A percentile compares a stretch with the other conserved stretches of the same genome.
Evolutionary conservation across 2,888 invertebrate species (phyloP).

Genomic region (Tenthredo distinguenda): DNA sequence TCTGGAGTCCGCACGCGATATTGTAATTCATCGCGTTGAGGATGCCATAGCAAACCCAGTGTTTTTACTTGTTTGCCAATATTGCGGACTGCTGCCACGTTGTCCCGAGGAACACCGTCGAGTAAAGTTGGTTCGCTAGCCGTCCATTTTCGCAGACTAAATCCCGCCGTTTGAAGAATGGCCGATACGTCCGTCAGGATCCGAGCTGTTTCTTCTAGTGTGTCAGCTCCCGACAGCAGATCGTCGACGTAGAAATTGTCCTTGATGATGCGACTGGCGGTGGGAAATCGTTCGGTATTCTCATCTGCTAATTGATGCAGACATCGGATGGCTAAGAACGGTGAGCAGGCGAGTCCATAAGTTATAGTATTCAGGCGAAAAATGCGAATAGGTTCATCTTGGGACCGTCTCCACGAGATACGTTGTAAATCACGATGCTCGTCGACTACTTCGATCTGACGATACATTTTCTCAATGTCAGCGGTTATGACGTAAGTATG

Average conservation of each 20-base stretch:
- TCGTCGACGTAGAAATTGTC: constrained; percentile 20
- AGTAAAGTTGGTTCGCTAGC: not conserved
- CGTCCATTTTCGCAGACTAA: not conserved
- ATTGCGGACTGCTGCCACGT: not conserved
- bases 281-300: constrained; percentile 44
- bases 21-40: not conserved
- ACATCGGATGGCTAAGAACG: constrained; percentile 61
- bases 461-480: constrained; percentile 66
- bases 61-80: not conserved
- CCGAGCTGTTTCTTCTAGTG: not conserved
- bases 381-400: constrained; percentile 52
- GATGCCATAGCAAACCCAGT: not conserved
- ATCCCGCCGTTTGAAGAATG: not conserved
- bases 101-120: not conserved
- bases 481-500: constrained; percentile 60
- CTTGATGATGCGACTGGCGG: not conserved
- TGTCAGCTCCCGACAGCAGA: not conserved
- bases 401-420: constrained; percentile 62
- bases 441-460: constrained; percentile 57
- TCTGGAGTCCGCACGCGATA: not conserved
- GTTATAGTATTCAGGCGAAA: constrained; percentile 61
- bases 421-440: constrained; percentile 59
- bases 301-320: constrained; percentile 61
- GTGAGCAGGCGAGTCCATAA: constrained; percentile 61
- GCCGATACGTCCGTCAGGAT: not conserved